A percentile compares a stretch with the other conserved stretches of the same genome.
phyloP scores from a whole-genome alignment of 2,797 vertebrate species.

The Anomalospiza imberbis region DNA sequence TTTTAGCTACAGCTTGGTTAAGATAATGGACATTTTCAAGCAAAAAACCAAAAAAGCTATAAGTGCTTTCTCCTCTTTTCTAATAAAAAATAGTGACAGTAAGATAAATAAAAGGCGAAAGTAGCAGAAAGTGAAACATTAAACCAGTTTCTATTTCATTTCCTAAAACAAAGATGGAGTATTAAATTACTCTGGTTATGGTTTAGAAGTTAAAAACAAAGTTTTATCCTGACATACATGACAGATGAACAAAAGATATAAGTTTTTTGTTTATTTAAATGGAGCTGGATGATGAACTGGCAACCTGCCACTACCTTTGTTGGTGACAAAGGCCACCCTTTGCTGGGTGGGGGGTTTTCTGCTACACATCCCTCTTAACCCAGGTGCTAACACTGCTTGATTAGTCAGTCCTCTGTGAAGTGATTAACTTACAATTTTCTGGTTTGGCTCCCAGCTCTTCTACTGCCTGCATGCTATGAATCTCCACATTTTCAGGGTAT shows the following conservation, averaged over 20 bases:
- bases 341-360: rapidly evolving
- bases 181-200: neutral
- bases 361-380: neutral
- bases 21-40: neutral
- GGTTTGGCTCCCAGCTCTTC: conserved; percentile 87
- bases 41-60: neutral
- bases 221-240: neutral
- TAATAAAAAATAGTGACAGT: neutral
- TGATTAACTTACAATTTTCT: conserved; percentile 84
- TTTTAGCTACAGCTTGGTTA: neutral
- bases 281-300: neutral
- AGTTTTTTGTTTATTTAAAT: neutral
- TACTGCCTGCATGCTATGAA: conserved; percentile 89
- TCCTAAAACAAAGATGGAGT: neutral
- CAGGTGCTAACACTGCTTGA: neutral
- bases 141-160: neutral
- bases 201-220: neutral
- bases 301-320: neutral
- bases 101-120: neutral
- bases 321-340: neutral
- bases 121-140: neutral
- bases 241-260: neutral
- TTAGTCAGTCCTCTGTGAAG: neutral
- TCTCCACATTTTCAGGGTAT: conserved; percentile 83
- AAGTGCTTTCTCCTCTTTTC: neutral